Conservation (phyloP, 2,797 vertebrate genomes). For the Avahi laniger region DNA sequence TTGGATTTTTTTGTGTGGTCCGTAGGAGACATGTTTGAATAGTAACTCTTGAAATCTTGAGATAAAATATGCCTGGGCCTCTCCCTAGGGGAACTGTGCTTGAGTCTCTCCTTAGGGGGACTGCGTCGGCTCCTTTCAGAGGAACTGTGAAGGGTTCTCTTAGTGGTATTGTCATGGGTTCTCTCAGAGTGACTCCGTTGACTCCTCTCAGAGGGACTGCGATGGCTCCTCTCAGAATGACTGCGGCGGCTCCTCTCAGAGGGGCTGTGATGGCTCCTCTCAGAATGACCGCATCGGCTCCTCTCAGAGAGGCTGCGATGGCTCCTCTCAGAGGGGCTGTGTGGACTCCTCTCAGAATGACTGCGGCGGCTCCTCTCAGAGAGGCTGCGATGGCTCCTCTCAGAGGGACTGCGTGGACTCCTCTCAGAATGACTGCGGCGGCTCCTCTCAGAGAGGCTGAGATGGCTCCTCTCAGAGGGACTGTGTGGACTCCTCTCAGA, state of each 20-base stretch:
- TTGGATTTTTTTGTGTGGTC: neutral
- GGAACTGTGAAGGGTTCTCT: neutral
- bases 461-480: neutral
- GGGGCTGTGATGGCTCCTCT: neutral
- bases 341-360: too few relatives aligned
- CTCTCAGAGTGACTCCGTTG: neutral
- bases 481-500: neutral
- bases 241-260: neutral
- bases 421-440: too few relatives aligned
- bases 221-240: neutral
- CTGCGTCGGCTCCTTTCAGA: neutral
- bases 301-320: fast-evolving
- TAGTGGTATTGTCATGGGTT: neutral
- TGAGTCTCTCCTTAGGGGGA: neutral
- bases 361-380: neutral
- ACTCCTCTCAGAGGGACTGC: neutral
- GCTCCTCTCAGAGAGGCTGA: too few relatives aligned
- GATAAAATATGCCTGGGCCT: neutral
- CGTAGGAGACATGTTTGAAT: neutral
- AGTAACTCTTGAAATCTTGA: neutral
- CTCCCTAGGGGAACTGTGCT: neutral
- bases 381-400: fast-evolving
- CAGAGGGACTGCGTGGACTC: neutral
- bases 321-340: neutral
- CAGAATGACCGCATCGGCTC: neutral